These are phyloP conservation scores for Brachionus calyciflorus DNA, from an alignment of 1,140 invertebrate genomes.

Conservation along the genomic window DNA sequence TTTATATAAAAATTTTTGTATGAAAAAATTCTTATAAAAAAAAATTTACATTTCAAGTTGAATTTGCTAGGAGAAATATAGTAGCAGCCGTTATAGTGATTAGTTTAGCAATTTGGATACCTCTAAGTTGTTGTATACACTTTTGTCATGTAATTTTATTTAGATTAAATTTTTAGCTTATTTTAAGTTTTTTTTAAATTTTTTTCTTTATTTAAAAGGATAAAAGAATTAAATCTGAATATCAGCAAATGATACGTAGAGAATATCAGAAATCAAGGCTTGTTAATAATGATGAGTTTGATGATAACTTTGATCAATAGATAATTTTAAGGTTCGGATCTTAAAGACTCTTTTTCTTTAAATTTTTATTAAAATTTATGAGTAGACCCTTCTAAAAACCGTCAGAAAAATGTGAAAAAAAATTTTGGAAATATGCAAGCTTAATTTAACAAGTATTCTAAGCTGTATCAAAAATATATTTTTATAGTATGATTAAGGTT, in stretches of 20 bases:
- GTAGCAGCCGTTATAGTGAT: conserved; percentile 82
- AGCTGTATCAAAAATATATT: too few species aligned
- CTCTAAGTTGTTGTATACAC: conserved; percentile 62
- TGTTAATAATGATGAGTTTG: not conserved
- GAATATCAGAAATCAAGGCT: not conserved
- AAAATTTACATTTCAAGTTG: conserved; percentile 59
- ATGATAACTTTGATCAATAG: not conserved
- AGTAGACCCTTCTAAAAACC: too few species aligned
- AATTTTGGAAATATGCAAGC: too few species aligned
- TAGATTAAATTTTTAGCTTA: not conserved
- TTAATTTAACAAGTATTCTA: too few species aligned
- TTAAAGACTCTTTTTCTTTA: too few species aligned
- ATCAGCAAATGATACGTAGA: not conserved
- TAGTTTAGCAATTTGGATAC: conserved; percentile 86
- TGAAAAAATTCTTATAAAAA: not conserved
- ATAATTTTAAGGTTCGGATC: not conserved
- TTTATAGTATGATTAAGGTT: too few species aligned
- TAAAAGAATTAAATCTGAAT: conserved; percentile 8
- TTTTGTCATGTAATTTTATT: conserved; percentile 41
- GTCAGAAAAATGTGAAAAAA: too few species aligned
- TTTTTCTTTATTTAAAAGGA: not conserved
- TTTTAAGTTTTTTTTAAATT: not conserved
- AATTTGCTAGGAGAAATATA: conserved; percentile 81
- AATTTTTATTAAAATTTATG: too few species aligned
- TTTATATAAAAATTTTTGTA: not conserved